Evolutionary conservation across 1,140 invertebrate genomes (phyloP).

Genomic region (Lutraria rhynchaena): DNA sequence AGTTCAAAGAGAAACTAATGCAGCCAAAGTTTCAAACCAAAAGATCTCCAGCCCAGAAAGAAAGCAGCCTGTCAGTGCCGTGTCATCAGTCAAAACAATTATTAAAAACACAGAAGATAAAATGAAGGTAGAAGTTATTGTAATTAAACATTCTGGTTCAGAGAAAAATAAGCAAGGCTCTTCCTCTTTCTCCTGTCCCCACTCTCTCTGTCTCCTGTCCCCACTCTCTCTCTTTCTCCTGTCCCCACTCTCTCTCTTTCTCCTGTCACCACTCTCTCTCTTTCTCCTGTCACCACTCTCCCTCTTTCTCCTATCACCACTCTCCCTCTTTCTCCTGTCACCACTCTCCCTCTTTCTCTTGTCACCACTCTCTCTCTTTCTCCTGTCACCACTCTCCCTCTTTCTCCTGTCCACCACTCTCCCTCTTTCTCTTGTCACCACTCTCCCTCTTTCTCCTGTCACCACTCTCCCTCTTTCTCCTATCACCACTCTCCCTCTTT

Average conservation of each 20-base stretch:
- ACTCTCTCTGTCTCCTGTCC: neutral
- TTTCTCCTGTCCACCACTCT: no score
- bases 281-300: neutral
- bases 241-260: neutral
- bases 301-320: no score
- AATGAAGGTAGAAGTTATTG: neutral
- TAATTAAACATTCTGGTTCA: neutral
- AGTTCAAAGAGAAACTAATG: neutral
- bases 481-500: no score
- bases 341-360: no score
- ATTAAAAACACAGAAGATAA: neutral
- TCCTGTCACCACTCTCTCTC: neutral
- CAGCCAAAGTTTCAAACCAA: neutral
- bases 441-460: no score
- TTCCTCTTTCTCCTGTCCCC: neutral
- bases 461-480: no score
- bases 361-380: slow-evolving; percentile 24
- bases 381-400: neutral
- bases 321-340: no score
- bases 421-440: no score
- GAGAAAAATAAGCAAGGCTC: neutral
- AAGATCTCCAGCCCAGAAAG: neutral
- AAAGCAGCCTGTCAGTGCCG: neutral
- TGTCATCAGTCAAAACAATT: neutral
- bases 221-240: neutral